A percentile compares a stretch with the other conserved stretches of the same genome.
phyloP scores from a whole-genome alignment of 2,113 vertebrate genomes.

The Dendropsophus ebraccatus region DNA sequence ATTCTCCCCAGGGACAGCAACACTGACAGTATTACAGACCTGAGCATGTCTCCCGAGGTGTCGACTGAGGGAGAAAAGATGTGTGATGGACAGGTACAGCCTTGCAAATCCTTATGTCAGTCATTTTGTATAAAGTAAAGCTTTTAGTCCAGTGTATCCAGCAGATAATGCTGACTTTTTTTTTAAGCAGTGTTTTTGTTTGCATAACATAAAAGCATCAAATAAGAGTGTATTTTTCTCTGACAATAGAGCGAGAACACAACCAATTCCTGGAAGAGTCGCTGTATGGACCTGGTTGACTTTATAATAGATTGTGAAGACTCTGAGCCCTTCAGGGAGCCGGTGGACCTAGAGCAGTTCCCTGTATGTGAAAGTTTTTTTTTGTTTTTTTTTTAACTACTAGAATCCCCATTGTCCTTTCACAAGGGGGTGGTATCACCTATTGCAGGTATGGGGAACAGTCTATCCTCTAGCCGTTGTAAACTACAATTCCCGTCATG shows the following conservation, averaged over 20 bases:
- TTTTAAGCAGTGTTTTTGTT: too few species aligned
- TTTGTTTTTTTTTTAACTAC: not conserved
- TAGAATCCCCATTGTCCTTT: too few species aligned
- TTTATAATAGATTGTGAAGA: slow-evolving; percentile 94
- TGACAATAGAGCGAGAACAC: slow-evolving; percentile 62
- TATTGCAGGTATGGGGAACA: too few species aligned
- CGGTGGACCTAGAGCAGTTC: slow-evolving; percentile 89
- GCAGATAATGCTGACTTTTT: too few species aligned
- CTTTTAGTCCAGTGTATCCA: too few species aligned
- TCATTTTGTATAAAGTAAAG: too few species aligned
- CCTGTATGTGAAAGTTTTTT: slow-evolving; percentile 77
- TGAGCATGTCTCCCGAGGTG: slow-evolving; percentile 82
- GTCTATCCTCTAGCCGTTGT: too few species aligned
- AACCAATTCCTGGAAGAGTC: slow-evolving; percentile 88
- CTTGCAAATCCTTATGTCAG: not conserved
- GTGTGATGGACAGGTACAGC: slow-evolving; percentile 79
- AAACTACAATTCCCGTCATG: too few species aligned
- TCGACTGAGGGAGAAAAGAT: slow-evolving; percentile 68
- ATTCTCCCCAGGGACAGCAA: slow-evolving; percentile 78
- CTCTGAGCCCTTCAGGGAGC: slow-evolving; percentile 92
- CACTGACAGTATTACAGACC: slow-evolving; percentile 87
- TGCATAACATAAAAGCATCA: too few species aligned
- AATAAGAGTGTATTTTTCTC: not conserved
- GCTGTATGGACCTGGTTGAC: slow-evolving; percentile 86
- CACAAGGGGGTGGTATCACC: too few species aligned